phyloP scores from a whole-genome alignment of 2,113 vertebrate species.

The Mixornis gularis region DNA sequence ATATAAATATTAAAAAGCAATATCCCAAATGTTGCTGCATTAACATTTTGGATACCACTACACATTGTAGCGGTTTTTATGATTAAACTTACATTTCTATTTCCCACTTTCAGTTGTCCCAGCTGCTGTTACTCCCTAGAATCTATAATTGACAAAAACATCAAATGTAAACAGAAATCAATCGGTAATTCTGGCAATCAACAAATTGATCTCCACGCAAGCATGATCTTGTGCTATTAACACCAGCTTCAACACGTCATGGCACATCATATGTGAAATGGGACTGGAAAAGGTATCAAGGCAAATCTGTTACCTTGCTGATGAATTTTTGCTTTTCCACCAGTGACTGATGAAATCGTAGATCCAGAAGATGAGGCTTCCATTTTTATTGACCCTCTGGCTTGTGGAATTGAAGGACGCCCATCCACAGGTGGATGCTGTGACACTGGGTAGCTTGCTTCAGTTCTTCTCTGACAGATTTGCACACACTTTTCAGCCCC shows the following conservation, averaged over 20 bases:
- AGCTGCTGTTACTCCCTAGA: neutral
- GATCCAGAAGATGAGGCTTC: conserved; percentile 82
- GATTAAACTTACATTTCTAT: neutral
- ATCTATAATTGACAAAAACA: neutral
- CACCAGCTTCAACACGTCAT: neutral
- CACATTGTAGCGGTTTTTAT: neutral
- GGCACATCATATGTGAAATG: neutral
- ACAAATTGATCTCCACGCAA: neutral
- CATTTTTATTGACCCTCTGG: conserved; percentile 79
- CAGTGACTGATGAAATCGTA: conserved; percentile 64
- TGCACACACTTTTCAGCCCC: conserved; percentile 83
- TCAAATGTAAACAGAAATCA: neutral
- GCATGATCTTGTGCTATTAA: neutral
- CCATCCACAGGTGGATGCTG: conserved; percentile 70
- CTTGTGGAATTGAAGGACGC: conserved; percentile 71
- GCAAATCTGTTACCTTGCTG: conserved; percentile 73
- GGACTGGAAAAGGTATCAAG: neutral
- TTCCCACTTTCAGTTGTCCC: neutral
- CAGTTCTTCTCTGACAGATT: conserved; percentile 78
- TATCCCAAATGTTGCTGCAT: neutral
- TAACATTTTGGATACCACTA: neutral
- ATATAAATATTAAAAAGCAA: neutral
- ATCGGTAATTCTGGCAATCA: neutral
- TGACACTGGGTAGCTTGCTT: conserved; percentile 71
- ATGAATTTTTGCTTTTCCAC: conserved; percentile 71